Conservation (phyloP, 2,888 invertebrate species). For the Dicroscelio sp. region DNA sequence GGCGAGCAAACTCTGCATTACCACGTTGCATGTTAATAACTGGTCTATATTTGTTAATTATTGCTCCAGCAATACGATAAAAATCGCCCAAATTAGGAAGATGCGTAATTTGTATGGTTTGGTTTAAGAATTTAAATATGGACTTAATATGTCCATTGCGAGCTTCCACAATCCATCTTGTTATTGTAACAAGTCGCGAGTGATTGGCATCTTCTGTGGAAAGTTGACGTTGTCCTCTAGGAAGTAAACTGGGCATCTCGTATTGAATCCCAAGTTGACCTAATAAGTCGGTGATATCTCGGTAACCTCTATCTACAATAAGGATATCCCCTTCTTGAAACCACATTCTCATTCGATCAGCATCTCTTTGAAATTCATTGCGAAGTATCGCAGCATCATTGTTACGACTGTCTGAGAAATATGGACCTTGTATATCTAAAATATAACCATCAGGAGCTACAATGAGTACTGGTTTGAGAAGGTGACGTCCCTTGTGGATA, state of each 20-base stretch:
- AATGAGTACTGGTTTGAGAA: slow-evolving; percentile 67
- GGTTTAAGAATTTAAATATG: slow-evolving; percentile 20
- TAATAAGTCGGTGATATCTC: slow-evolving; percentile 13
- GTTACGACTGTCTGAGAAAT: slow-evolving; percentile 25
- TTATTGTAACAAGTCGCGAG: slow-evolving; percentile 22
- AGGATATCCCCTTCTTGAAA: slow-evolving; percentile 31
- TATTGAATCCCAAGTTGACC: background rate
- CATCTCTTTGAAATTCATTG: background rate
- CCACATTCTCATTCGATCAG: slow-evolving; percentile 6
- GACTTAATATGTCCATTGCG: slow-evolving; percentile 50
- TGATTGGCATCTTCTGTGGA: slow-evolving; percentile 30
- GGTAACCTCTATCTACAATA: slow-evolving; percentile 35
- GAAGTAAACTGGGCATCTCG: slow-evolving; percentile 13
- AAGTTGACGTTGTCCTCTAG: background rate
- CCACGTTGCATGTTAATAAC: slow-evolving; percentile 49
- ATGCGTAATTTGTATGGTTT: slow-evolving; percentile 44
- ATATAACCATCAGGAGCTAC: slow-evolving; percentile 50
- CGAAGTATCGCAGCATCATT: slow-evolving; percentile 21
- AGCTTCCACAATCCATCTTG: slow-evolving; percentile 54
- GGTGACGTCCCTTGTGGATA: slow-evolving; percentile 69
- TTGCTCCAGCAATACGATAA: slow-evolving; percentile 64
- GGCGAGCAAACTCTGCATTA: slow-evolving; percentile 35
- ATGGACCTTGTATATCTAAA: slow-evolving; percentile 42
- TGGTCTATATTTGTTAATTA: slow-evolving; percentile 67
- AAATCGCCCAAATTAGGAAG: slow-evolving; percentile 60